phyloP scores from a whole-genome alignment of 2,888 invertebrate species.

The Xylota segnis region DNA sequence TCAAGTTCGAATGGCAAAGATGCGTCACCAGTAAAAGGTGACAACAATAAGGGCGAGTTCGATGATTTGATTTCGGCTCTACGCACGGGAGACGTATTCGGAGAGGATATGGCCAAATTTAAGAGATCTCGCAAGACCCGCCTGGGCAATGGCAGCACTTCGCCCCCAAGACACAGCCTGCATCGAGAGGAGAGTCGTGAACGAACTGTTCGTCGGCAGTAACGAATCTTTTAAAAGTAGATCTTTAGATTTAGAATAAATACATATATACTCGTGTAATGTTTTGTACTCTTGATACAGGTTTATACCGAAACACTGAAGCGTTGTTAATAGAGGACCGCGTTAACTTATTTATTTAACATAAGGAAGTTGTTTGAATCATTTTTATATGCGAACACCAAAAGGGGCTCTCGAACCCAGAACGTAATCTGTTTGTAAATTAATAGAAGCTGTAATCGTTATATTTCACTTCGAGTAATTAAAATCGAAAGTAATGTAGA shows the following conservation, averaged over 20 bases:
- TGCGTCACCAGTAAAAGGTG: slow-evolving; percentile 85
- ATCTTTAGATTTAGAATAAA: slow-evolving; percentile 41
- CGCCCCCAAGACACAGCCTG: slow-evolving; percentile 87
- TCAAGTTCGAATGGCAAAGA: slow-evolving; percentile 81
- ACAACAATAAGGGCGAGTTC: slow-evolving; percentile 92
- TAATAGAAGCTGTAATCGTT: slow-evolving; percentile 24
- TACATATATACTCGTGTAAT: slow-evolving; percentile 58
- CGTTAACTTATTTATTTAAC: slow-evolving; percentile 63
- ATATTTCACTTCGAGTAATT: slow-evolving; percentile 12
- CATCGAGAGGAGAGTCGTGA: slow-evolving; percentile 90
- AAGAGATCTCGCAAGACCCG: slow-evolving; percentile 90
- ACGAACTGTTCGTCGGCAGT: slow-evolving; percentile 85
- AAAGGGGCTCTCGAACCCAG: slow-evolving; percentile 33
- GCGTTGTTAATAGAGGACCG: slow-evolving; percentile 28
- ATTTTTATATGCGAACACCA: slow-evolving; percentile 59
- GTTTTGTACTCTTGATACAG: slow-evolving; percentile 70
- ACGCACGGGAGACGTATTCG: slow-evolving; percentile 97
- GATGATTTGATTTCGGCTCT: slow-evolving; percentile 98
- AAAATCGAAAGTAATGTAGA: slow-evolving; percentile 25
- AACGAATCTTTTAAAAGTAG: slow-evolving; percentile 59
- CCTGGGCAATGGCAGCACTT: slow-evolving; percentile 86
- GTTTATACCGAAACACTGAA: slow-evolving; percentile 35
- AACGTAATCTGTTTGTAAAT: slow-evolving; percentile 29
- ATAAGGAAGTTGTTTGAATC: slow-evolving; percentile 47
- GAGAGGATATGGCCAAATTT: slow-evolving; percentile 97